Evolutionary conservation across 2,888 invertebrate genomes (phyloP).

Genomic region (Carpatolechia fugitivella): DNA sequence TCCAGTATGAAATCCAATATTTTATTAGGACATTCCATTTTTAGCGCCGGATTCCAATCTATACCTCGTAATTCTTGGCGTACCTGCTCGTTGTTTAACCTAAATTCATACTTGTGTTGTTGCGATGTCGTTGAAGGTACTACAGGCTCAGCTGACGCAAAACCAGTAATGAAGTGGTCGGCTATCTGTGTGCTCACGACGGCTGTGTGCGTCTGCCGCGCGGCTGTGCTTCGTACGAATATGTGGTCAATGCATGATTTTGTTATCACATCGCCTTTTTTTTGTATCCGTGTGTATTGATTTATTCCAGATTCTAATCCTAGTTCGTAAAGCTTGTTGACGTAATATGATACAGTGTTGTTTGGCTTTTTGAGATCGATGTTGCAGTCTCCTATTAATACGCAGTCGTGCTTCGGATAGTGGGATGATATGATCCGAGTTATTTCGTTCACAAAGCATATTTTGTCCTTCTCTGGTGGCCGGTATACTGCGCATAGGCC

Average conservation of each 20-base stretch:
- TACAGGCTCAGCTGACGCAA: background rate
- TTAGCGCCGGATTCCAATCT: background rate
- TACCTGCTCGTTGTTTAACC: background rate
- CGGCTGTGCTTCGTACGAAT: conserved; percentile 8
- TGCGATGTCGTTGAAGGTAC: background rate
- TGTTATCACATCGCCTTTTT: conserved; percentile 5
- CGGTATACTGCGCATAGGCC: conserved; percentile 13
- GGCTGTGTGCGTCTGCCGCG: conserved; percentile 1
- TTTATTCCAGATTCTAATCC: conserved; percentile 15
- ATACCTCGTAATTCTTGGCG: background rate
- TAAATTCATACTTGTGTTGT: background rate
- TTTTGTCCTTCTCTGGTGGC: conserved; percentile 16
- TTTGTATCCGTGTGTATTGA: conserved; percentile 18
- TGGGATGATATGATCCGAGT: background rate
- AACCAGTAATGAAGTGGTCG: conserved; percentile 19
- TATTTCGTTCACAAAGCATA: conserved; percentile 7
- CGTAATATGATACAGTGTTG: background rate
- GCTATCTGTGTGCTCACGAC: conserved; percentile 10
- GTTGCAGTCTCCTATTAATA: conserved; percentile 19
- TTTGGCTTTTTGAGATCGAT: conserved; percentile 9
- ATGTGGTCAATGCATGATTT: too few relatives aligned
- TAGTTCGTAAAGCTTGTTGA: conserved; percentile 4
- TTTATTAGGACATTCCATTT: background rate
- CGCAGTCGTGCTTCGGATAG: background rate
- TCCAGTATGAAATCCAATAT: conserved; percentile 8